Base-by-base conservation (phyloP, 2,888 invertebrate species). In the Macrosiphum euphorbiae region DNA sequence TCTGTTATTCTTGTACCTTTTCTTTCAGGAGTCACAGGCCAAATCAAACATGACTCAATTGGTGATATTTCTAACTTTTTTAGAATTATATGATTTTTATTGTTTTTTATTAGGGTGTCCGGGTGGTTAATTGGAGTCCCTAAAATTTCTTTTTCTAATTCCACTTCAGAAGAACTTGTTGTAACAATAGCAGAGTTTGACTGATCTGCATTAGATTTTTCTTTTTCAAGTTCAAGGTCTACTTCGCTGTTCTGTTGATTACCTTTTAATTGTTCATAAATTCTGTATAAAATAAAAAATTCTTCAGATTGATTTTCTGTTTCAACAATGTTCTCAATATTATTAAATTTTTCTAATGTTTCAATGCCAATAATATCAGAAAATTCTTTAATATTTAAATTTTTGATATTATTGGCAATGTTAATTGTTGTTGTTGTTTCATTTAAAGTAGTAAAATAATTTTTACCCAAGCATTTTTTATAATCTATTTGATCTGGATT, bases 41-140 rank as follows among this genome's bases (percentile, higher is more conserved):
- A 88, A 35, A 88, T 11, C 0, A 88, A 4, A n/a, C 88, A 55
- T 1, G 88, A 88, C 11, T 55, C 55, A 20, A 88, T 55, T 11
- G 88, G 88, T 88, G 55, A 88, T 88, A 88, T 55, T 35, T 88
- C 41, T 55, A 55, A 88, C 1, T 52, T 52, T 88, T 88, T 88
- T 55, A 55, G n/a, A 87, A n/a, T 52, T n/a, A 35, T 3, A 52
- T 87, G 87, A 87, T 50, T 87, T 87, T 52, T n/a, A 87, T 0
- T 52, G 8, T 13, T 28, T 16, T 28, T 61, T 28, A 28, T 61
- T 61, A 61, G 28, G 28, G 61, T 61, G 10, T 61, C 61, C 2
- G 61, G 28, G 11, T 10, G 61, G 28, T 61, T 28, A 61, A 61
- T 61, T 61, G 61, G 28, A n/a, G 13, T 61, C 0, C 0, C 11